These are phyloP conservation scores for Athalia circularis DNA, from an alignment of 2,888 invertebrate genomes.

Conservation along the genomic window DNA sequence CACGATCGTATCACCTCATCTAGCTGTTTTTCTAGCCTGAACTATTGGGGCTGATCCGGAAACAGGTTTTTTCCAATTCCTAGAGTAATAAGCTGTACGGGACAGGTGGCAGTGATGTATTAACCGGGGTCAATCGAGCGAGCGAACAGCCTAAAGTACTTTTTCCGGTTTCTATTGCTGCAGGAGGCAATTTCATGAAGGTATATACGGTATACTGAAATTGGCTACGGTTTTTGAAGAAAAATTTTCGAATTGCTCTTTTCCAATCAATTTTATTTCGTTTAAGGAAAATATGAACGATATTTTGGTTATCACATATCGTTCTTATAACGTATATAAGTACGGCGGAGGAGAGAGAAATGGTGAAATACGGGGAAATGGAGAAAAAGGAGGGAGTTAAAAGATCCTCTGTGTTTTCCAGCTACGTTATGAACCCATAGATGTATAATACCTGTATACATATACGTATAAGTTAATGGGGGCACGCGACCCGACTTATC, in stretches of 20 bases:
- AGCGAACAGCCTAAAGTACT: conserved; percentile 2
- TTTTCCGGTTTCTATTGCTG: conserved; percentile 7
- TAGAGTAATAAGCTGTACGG: conserved; percentile 34
- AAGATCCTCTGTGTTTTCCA: conserved; percentile 10
- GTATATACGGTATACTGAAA: too few relatives aligned
- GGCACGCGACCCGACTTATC: conserved; percentile 17
- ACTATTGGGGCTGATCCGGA: conserved; percentile 17
- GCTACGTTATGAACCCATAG: conserved; percentile 12
- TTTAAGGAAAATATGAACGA: too few relatives aligned
- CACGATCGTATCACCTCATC: neutral
- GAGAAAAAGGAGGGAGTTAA: too few relatives aligned
- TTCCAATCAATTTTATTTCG: too few relatives aligned
- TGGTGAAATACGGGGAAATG: neutral
- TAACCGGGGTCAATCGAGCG: conserved; percentile 27
- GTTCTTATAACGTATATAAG: too few relatives aligned
- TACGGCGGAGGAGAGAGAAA: neutral
- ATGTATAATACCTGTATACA: too few relatives aligned
- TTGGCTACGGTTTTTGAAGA: too few relatives aligned
- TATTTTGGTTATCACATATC: too few relatives aligned
- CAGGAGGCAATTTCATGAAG: too few relatives aligned
- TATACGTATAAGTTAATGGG: conserved; percentile 17
- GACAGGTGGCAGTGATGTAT: conserved; percentile 30
- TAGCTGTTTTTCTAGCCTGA: too few relatives aligned
- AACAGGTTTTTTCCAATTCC: conserved; percentile 25
- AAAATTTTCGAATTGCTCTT: too few relatives aligned